Evolutionary conservation across 2,888 invertebrate genomes (phyloP).

Genomic region (Asteroscopus sphinx): DNA sequence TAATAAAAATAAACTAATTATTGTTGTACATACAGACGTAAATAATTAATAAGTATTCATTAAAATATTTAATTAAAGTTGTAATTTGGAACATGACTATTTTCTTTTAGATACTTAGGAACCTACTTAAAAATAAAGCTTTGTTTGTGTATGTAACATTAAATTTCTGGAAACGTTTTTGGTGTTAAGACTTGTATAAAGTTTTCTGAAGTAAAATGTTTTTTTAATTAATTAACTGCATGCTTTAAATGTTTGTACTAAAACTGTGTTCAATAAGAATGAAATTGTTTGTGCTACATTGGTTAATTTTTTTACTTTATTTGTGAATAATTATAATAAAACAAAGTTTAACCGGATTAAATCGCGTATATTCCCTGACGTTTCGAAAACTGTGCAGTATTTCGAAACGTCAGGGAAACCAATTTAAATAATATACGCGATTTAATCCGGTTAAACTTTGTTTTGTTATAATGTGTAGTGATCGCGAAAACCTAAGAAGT

Average conservation of each 20-base stretch:
- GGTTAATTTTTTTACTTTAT: not conserved
- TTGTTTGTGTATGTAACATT: not conserved
- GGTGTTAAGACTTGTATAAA: not conserved
- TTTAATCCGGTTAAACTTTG: too few relatives aligned
- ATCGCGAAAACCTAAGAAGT: too few relatives aligned
- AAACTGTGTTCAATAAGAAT: not conserved
- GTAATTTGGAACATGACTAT: slow-evolving; percentile 22
- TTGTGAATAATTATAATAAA: too few relatives aligned
- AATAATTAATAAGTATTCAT: not conserved
- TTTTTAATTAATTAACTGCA: slow-evolving; percentile 1
- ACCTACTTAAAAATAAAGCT: not conserved
- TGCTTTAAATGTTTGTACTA: slow-evolving; percentile 16
- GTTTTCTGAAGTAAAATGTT: not conserved
- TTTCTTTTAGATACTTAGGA: not conserved
- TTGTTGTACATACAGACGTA: too few relatives aligned
- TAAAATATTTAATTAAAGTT: not conserved
- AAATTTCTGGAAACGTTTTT: slow-evolving; percentile 1
- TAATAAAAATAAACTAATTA: too few relatives aligned
- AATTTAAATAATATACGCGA: too few relatives aligned
- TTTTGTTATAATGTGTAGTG: too few relatives aligned
- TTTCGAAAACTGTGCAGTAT: too few relatives aligned
- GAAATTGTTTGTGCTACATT: slow-evolving; percentile 16
- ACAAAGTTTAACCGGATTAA: too few relatives aligned
- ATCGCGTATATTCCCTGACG: too few relatives aligned
- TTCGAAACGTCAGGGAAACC: too few relatives aligned